Evolutionary conservation across 2,113 vertebrate species (phyloP), one percentile per base, ranked within the genome.

Genomic region (Orcinus orca): DNA sequence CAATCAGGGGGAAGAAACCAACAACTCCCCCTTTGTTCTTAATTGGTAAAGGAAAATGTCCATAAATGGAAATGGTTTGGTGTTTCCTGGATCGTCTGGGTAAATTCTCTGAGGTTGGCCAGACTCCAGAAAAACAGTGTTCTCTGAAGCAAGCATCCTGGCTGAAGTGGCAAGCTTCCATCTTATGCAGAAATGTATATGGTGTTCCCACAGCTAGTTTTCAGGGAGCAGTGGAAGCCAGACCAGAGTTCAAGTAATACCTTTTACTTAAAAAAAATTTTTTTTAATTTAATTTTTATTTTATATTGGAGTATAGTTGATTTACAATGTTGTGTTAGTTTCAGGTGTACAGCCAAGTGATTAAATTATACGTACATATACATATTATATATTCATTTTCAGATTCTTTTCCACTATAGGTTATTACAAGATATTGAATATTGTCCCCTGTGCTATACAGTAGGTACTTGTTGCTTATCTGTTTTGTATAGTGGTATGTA

Each of bases 11-110:
- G 53, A 53, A 8, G 2, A 5, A 25, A 60, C 33, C 5, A 70
- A 36, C 33, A 74, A 55, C 44, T 76, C 76, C 85, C 85, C 25
- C 29, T 96, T 95, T 65, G 90, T 94, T 94, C 94, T 96, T 96
- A 82, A 96, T 74, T 76, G 76, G 67, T 79, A 90, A 96, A 95
- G 96, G 95, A 95, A 96, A 96, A 97, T 95, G 93, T 36, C 97
- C 97, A 93, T 98, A 97, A 60, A 98, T 95, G 97, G 98, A 90
- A 93, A 93, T 31, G 29, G 50, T 60, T 86, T 65, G n/a, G 85
- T 7, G 92, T 87, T 96, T 97, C 93, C 94, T 95, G 96, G 87
- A 96, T 81, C 58, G 1, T 8, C 90, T 77, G 94, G 92, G 82
- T 81, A 81, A 79, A 90, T 95, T 92, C 95, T 84, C 68, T 5